Base-by-base conservation (phyloP, 2,797 vertebrate genomes). In the Fringilla coelebs region DNA sequence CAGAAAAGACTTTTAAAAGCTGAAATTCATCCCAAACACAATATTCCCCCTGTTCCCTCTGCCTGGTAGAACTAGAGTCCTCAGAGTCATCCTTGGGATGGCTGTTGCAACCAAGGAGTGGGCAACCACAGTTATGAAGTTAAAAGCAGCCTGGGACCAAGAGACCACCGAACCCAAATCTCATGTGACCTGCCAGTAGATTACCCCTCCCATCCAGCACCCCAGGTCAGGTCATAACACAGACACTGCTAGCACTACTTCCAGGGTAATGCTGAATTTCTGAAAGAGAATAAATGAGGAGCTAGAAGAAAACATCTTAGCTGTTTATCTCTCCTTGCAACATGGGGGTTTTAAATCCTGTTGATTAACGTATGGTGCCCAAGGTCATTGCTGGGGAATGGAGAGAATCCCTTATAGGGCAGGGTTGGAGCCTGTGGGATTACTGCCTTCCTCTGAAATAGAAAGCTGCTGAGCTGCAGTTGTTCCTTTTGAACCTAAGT, bases 371-470 rank as follows among this genome's bases (percentile, higher is more conserved):
- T 7, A 9, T 89, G 67, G 78, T 93, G 90, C 77, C 34, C 73
- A 72, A 79, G 90, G 82, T 96, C 85, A 48, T 17, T 75, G 81
- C 77, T 95, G 77, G 74, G 92, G 92, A 95, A 85, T 17, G 51
- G 91, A 96, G 51, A 94, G 85, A 90, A 96, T 86, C 92, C 94
- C 96, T 94, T 97, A 91, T 95, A 96, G 95, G 96, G 97, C 79
- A 94, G 72, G 66, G 79, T 72, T 95, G 90, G 95, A 94, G 96
- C 89, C 86, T 92, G 36, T 45, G 79, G 96, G 93, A 96, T 97
- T 97, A 97, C 72, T 93, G 93, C 88, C 86, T 90, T 91, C 88
- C 91, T 97, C 96, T 95, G 96, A 97, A 97, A 97, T 97, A 97
- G 97, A 97, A 97, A 93, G 88, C 94, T 95, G 75, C 92, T 83